phyloP scores from a whole-genome alignment of 1,140 invertebrate species.

The Babylonia areolata region DNA sequence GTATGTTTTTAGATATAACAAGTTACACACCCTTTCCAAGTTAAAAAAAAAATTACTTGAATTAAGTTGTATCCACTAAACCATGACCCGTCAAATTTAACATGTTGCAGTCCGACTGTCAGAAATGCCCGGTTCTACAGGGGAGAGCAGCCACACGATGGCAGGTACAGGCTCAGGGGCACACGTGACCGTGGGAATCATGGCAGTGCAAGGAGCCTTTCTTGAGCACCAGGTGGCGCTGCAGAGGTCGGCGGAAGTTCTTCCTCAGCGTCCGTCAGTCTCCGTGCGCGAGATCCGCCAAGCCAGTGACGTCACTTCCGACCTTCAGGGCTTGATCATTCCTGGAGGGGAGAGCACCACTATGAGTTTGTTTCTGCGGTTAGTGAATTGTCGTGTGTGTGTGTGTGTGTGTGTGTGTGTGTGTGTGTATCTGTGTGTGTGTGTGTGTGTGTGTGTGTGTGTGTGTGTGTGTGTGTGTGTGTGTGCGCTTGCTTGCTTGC shows the following conservation, averaged over 20 bases:
- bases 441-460: not conserved
- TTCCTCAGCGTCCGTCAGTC: slow-evolving; percentile 35
- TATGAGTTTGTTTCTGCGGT: slow-evolving; percentile 64
- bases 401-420: not conserved
- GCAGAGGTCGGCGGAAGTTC: slow-evolving; percentile 44
- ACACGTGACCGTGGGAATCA: slow-evolving; percentile 53
- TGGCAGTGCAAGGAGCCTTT: slow-evolving; percentile 66
- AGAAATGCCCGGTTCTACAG: not conserved
- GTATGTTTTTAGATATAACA: too few relatives aligned
- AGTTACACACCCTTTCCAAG: too few relatives aligned
- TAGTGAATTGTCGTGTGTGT: not conserved
- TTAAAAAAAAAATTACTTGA: too few relatives aligned
- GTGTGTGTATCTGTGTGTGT: not conserved
- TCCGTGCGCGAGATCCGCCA: slow-evolving; percentile 55
- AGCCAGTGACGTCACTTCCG: slow-evolving; percentile 51
- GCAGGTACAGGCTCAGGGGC: not conserved
- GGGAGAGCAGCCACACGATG: not conserved
- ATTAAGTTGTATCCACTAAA: too few relatives aligned
- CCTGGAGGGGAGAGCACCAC: slow-evolving; percentile 72
- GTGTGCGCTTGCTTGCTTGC: not conserved
- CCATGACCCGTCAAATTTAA: too few relatives aligned
- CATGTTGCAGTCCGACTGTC: too few relatives aligned
- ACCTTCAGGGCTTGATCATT: slow-evolving; percentile 63
- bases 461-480: not conserved
- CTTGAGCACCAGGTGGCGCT: slow-evolving; percentile 64